A percentile compares a stretch with the other conserved stretches of the same genome.
phyloP scores from a whole-genome alignment of 2,888 invertebrate genomes.

The Microctonus hyperodae region DNA sequence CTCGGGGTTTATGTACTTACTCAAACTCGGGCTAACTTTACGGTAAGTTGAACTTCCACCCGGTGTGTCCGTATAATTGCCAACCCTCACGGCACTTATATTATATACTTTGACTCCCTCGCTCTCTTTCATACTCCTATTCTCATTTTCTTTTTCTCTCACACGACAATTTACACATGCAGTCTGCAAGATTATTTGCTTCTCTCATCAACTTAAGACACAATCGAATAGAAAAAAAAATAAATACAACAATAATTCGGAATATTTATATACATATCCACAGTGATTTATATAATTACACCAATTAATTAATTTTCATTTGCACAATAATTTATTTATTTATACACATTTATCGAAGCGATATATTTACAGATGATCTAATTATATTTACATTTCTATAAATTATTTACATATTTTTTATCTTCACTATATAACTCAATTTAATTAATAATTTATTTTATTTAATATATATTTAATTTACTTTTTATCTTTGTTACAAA shows the following conservation, averaged over 20 bases:
- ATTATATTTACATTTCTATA: slow-evolving; percentile 36
- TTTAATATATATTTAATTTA: slow-evolving; percentile 23
- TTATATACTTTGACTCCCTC: too few relatives aligned
- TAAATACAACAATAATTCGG: too few relatives aligned
- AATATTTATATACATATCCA: not conserved
- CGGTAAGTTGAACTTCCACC: slow-evolving; percentile 27
- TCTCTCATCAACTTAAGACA: slow-evolving; percentile 5
- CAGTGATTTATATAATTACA: slow-evolving; percentile 1
- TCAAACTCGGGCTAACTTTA: slow-evolving; percentile 49
- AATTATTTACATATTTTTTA: slow-evolving; percentile 40
- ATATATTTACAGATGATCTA: slow-evolving; percentile 57
- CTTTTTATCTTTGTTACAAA: slow-evolving; percentile 24
- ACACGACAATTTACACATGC: slow-evolving; percentile 26
- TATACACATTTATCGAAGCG: slow-evolving; percentile 56
- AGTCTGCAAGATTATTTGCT: slow-evolving; percentile 21
- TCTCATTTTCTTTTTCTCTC: slow-evolving; percentile 3
- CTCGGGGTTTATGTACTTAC: slow-evolving; percentile 53
- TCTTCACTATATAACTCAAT: slow-evolving; percentile 6
- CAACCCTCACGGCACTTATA: slow-evolving; percentile 30
- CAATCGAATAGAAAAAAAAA: not conserved
- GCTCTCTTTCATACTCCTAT: not conserved
- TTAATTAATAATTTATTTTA: slow-evolving; percentile 30
- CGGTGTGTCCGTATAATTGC: slow-evolving; percentile 40
- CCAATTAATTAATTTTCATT: slow-evolving; percentile 27
- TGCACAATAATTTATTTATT: slow-evolving; percentile 58